Conservation (phyloP, 1,140 invertebrate species). For the Polyergus mexicanus region DNA sequence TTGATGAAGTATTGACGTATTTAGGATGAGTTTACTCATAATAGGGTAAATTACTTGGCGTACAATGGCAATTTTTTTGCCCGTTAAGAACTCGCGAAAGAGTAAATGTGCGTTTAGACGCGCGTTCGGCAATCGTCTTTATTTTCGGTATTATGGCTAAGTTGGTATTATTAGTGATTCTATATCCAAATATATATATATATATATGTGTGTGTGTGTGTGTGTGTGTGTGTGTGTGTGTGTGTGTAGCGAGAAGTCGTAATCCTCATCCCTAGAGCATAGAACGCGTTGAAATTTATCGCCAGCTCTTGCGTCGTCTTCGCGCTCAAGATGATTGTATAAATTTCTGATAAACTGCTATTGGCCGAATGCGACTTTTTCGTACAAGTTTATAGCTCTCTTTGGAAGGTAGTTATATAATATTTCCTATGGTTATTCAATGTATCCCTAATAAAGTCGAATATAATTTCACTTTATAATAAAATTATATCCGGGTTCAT, state of each 20-base stretch:
- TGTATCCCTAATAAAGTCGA: neutral
- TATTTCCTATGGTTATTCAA: neutral
- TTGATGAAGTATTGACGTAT: neutral
- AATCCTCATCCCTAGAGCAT: constrained; percentile 45
- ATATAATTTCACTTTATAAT: neutral
- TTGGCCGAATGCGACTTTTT: constrained; percentile 22
- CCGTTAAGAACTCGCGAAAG: neutral
- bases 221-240: neutral
- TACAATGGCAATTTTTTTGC: neutral
- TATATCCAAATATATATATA: constrained; percentile 14
- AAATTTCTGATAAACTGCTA: constrained; percentile 39
- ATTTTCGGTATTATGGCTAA: constrained; percentile 57
- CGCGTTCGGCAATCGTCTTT: constrained; percentile 25
- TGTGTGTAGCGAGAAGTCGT: constrained; percentile 7
- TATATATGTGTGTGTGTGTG: no score
- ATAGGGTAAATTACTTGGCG: neutral
- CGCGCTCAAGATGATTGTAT: constrained; percentile 29
- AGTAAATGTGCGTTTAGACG: neutral
- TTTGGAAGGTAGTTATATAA: neutral
- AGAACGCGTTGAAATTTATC: constrained; percentile 45
- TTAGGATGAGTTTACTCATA: neutral
- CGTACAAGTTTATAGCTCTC: neutral
- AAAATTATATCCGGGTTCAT: neutral
- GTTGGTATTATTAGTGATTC: constrained; percentile 58
- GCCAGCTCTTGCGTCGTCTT: constrained; percentile 6